Base-by-base conservation (phyloP, 1,140 invertebrate species). In the Nephila pilipes region DNA sequence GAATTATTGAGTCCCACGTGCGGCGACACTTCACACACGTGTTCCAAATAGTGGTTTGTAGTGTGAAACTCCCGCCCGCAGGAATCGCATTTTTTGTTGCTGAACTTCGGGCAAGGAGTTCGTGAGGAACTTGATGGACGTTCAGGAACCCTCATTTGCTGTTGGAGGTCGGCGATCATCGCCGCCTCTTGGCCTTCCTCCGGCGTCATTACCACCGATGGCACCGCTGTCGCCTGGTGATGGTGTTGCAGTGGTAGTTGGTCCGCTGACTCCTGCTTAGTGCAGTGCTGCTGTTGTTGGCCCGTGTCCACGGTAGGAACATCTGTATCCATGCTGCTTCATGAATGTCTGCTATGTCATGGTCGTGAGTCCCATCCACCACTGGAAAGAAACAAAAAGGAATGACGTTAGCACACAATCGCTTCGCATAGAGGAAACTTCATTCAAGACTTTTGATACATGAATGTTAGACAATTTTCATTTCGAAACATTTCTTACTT, bases 321-420 rank as follows among this genome's bases (percentile, higher is more conserved):
- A 89, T 93, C 93, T 89, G 93, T 83, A 85, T 93, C 93, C 93
- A 93, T 93, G 93, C 87, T 93, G 93, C 87, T 75, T 89, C 93
- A 89, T 89, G 57, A 90, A 89, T 80, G 63, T 90, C 36, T 69
- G 91, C 85, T 93, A 93, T 93, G 91, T 93, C 91, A 93, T 93
- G 91, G 91, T 87, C 83, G 91, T 87, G 85, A 93, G 91, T 93
- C 38, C 91, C 91, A 87, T 93, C 91, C 91, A 93, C 91, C 91
- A 93, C 91, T 93, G 91, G 32, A 93, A 93, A 83, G 55, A 79
- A 38, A 57, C 1, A 55, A 14, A 55, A 75, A 75, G 0, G 2
- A 16, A 25, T 10, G n/a, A 14, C 25, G 8, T 32, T 29, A 36
- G 58, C n/a, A n/a, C n/a, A 20, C 16, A 60, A 60, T 4, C 2